These are phyloP conservation scores for Serilophus lunatus DNA, from an alignment of 2,113 vertebrate species.

Conservation along the genomic window DNA sequence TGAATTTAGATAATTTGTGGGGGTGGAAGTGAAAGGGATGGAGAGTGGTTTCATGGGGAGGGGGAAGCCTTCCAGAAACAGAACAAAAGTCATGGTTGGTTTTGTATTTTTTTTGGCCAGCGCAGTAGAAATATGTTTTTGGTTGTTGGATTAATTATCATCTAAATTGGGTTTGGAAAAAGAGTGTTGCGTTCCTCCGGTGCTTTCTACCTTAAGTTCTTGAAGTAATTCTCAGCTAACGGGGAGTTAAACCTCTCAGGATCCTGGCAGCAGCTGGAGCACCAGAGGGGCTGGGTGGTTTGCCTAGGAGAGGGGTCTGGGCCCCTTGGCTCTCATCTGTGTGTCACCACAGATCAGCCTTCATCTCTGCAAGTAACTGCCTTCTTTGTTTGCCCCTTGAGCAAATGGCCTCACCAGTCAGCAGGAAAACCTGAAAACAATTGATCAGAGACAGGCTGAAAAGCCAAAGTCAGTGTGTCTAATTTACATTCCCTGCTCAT, in stretches of 20 bases:
- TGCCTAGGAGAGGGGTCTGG: neutral
- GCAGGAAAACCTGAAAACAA: slow-evolving; percentile 49
- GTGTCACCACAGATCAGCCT: slow-evolving; percentile 44
- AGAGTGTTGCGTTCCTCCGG: neutral
- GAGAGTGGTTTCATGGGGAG: neutral
- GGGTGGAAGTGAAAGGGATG: neutral
- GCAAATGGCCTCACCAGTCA: neutral
- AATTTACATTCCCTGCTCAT: slow-evolving; percentile 47
- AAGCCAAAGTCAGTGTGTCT: slow-evolving; percentile 40
- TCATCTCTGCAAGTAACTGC: slow-evolving; percentile 41
- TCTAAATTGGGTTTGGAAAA: neutral
- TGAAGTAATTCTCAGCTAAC: neutral
- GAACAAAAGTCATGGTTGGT: neutral
- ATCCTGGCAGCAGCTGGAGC: neutral
- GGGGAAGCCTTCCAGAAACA: neutral
- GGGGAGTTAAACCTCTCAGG: neutral
- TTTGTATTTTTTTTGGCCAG: neutral
- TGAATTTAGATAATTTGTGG: neutral
- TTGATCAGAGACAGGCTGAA: slow-evolving; percentile 19
- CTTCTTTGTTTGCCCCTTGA: slow-evolving; percentile 9
- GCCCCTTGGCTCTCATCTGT: neutral
- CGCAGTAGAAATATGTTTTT: neutral
- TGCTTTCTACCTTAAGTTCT: neutral
- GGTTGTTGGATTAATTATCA: neutral
- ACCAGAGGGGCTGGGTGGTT: neutral